phyloP scores from a whole-genome alignment of 2,113 vertebrate genomes.

The Eudyptes chrysolophus region DNA sequence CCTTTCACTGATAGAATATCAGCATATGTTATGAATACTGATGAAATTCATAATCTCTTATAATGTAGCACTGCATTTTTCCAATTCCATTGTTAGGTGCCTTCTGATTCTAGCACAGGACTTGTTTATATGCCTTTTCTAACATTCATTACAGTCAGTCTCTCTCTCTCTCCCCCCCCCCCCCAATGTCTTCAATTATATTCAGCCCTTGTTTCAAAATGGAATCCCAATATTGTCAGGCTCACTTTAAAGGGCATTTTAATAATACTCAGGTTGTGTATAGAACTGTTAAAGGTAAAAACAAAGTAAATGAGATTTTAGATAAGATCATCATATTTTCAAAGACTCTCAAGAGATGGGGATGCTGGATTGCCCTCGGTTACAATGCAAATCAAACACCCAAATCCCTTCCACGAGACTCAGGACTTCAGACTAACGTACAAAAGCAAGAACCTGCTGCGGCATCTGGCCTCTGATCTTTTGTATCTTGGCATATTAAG shows the following conservation, averaged over 20 bases:
- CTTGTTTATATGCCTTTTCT: background rate
- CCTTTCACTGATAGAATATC: background rate
- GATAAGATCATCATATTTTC: background rate
- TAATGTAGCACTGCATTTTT: background rate
- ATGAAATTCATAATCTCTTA: slow-evolving; percentile 38
- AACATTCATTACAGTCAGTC: background rate
- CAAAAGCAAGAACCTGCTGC: background rate
- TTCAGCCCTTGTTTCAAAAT: background rate
- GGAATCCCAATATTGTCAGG: slow-evolving; percentile 1
- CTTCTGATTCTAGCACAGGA: background rate
- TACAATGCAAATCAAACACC: background rate
- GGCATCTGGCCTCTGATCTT: background rate
- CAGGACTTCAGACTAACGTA: background rate
- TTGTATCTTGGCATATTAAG: background rate
- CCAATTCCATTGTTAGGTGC: background rate
- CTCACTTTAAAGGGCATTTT: slow-evolving; percentile 28
- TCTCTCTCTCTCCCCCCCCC: background rate
- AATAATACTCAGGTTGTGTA: background rate
- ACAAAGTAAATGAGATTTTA: slow-evolving; percentile 25
- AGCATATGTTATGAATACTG: slow-evolving; percentile 46
- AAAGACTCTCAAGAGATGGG: background rate
- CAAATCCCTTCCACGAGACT: background rate
- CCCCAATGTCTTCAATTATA: background rate
- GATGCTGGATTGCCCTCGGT: background rate
- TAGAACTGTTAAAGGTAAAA: slow-evolving; percentile 2